These are phyloP conservation scores for Capreolus pygargus DNA, from an alignment of 2,113 vertebrate species.

Conservation along the genomic window DNA sequence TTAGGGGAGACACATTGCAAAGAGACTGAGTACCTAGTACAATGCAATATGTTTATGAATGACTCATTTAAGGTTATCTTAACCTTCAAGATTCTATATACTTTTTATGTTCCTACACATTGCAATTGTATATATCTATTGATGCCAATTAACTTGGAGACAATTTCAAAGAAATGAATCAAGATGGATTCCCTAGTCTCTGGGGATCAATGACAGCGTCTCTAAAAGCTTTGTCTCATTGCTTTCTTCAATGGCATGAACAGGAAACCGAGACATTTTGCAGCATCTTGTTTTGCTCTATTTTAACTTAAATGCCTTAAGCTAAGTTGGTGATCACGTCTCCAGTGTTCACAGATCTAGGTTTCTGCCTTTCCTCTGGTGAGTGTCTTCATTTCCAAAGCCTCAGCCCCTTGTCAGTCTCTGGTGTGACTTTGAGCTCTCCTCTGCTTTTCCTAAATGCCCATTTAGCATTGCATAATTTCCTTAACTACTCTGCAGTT, in stretches of 20 bases:
- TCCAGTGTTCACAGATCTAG: slow-evolving; percentile 21
- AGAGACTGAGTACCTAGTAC: background rate
- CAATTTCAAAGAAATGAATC: slow-evolving; percentile 10
- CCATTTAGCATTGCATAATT: slow-evolving; percentile 72
- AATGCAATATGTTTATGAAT: background rate
- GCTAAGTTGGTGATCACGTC: slow-evolving; percentile 23
- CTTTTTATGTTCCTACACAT: background rate
- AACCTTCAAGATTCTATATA: background rate
- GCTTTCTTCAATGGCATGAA: background rate
- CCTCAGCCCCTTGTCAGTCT: slow-evolving; percentile 44
- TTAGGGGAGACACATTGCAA: background rate
- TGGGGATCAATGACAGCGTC: background rate
- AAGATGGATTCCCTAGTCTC: background rate
- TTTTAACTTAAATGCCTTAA: slow-evolving; percentile 56
- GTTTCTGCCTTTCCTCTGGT: slow-evolving; percentile 32
- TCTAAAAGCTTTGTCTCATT: background rate
- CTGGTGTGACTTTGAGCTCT: slow-evolving; percentile 67
- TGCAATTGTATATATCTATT: background rate
- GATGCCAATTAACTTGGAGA: background rate
- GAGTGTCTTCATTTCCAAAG: slow-evolving; percentile 9
- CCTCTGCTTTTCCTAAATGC: slow-evolving; percentile 66
- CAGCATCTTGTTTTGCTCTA: slow-evolving; percentile 1
- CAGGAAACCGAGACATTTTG: background rate
- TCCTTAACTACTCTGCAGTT: slow-evolving; percentile 68
- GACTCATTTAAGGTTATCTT: background rate